Percentiles rank a stretch among this genome's conserved stretches.
Conservation (phyloP, 2,888 invertebrate species). For the Drosophila atripex region DNA sequence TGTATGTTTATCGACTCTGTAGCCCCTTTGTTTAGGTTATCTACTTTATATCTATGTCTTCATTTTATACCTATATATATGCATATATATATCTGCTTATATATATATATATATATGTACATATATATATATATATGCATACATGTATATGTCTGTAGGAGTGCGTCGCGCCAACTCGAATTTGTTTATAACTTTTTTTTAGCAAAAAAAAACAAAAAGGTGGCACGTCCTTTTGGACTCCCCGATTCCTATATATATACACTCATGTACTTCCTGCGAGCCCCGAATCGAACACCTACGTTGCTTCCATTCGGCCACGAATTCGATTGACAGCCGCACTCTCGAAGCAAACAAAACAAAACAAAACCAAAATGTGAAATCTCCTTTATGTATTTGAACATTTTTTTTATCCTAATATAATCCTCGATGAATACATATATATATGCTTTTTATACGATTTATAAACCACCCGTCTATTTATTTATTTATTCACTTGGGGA, state of each 20-base stretch:
- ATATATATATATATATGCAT: conserved; percentile 1
- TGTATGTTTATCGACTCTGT: conserved; percentile 28
- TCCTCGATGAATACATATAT: conserved; percentile 29
- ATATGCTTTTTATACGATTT: conserved; percentile 39
- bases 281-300: background rate
- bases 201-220: no score
- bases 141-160: background rate
- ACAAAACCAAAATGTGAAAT: conserved; percentile 47
- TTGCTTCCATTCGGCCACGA: background rate
- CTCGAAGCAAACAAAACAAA: conserved; percentile 9
- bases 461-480: conserved; percentile 8
- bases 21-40: conserved; percentile 33
- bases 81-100: background rate
- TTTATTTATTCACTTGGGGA: background rate
- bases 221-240: background rate
- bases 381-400: conserved; percentile 38
- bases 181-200: background rate
- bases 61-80: conserved; percentile 7
- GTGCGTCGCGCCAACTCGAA: conserved; percentile 1
- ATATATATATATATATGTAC: conserved; percentile 11
- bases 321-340: conserved; percentile 1
- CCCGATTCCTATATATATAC: background rate
- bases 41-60: background rate
- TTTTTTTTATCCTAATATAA: conserved; percentile 30
- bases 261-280: background rate